Evolutionary conservation across 2,113 vertebrate species (phyloP).

Genomic region (Columba livia): DNA sequence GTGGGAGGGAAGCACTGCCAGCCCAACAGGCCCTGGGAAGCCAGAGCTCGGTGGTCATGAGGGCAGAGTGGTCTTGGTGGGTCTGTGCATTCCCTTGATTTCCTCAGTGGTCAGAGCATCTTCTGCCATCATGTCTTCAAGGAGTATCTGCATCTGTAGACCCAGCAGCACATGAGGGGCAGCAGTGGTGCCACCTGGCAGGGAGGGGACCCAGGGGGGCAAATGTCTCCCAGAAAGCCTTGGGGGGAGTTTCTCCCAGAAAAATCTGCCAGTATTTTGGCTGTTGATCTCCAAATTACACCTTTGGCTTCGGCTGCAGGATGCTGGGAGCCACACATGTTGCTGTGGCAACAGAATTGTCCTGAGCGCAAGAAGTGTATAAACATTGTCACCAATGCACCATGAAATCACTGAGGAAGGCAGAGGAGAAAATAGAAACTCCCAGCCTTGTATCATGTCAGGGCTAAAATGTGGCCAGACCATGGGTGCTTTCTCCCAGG

Average conservation of each 20-base stretch:
- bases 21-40: not conserved
- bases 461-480: constrained; percentile 43
- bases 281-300: constrained; percentile 82
- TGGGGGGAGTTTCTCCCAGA: constrained; percentile 37
- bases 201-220: not conserved
- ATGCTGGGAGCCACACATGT: constrained; percentile 64
- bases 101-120: not conserved
- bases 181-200: fast-evolving
- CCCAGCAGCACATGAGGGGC: not conserved
- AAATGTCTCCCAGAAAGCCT: not conserved
- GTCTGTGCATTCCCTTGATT: not conserved
- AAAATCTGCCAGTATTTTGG: constrained; percentile 57
- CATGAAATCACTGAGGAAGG: constrained; percentile 74
- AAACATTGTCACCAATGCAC: constrained; percentile 78
- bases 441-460: constrained; percentile 56
- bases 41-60: not conserved
- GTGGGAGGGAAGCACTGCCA: not conserved
- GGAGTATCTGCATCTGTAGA: not conserved
- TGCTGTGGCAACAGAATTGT: constrained; percentile 81
- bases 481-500: not conserved
- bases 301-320: constrained; percentile 64
- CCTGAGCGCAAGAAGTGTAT: constrained; percentile 74
- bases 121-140: not conserved
- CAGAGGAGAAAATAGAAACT: constrained; percentile 77
- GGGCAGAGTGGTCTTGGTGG: not conserved